phyloP scores from a whole-genome alignment of 2,888 invertebrate genomes.

The Eupithecia vulgata region DNA sequence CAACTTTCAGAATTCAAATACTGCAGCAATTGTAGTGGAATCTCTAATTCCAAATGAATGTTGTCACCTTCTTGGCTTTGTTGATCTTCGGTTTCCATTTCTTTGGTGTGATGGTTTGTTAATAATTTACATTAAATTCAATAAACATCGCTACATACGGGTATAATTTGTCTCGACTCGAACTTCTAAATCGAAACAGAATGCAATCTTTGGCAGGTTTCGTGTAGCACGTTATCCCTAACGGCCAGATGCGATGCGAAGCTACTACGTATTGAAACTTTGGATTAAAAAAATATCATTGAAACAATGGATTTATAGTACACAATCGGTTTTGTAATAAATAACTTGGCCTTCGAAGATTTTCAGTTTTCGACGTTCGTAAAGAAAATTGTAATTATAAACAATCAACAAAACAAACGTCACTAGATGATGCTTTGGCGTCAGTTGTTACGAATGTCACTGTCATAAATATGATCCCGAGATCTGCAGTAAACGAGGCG shows the following conservation, averaged over 20 bases:
- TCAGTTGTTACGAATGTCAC: not conserved
- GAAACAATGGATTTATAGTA: not conserved
- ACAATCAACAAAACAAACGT: not conserved
- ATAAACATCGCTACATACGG: not conserved
- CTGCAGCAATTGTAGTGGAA: conserved; percentile 54
- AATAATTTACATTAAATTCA: not conserved
- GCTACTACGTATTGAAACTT: not conserved
- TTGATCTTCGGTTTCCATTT: conserved; percentile 21
- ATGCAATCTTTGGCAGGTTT: not conserved
- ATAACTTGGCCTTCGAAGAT: no score
- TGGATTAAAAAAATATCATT: not conserved
- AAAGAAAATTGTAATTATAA: not conserved
- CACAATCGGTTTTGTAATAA: not conserved
- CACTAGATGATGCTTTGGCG: not conserved
- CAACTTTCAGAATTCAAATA: conserved; percentile 51
- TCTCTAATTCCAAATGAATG: conserved; percentile 53
- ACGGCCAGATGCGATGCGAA: not conserved
- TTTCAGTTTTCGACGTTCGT: not conserved
- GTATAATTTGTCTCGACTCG: not conserved
- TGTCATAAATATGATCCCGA: no score
- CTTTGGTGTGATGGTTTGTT: conserved; percentile 24
- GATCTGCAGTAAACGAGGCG: no score
- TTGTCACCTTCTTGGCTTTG: conserved; percentile 23
- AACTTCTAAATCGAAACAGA: not conserved
- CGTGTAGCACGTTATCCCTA: not conserved